Percentiles rank a stretch among this genome's conserved stretches.
Conservation (phyloP, 2,888 invertebrate species). For the Perdita meconis region DNA sequence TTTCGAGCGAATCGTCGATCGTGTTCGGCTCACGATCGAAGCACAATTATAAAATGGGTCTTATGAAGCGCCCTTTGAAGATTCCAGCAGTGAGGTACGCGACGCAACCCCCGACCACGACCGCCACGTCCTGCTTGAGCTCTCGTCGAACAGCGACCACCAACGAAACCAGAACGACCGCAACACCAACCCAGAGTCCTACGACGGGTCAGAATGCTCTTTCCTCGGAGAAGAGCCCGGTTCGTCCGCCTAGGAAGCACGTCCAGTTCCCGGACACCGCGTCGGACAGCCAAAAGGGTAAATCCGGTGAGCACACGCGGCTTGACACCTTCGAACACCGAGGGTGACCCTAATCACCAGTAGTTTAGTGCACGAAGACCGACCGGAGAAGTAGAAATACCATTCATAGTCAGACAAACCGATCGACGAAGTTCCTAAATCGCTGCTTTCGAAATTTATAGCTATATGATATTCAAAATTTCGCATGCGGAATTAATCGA, state of each 20-base stretch:
- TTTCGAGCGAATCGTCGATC: not conserved
- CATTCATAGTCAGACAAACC: no score
- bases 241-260: conserved; percentile 87
- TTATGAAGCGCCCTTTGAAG: conserved; percentile 77
- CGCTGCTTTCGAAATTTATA: no score
- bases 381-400: no score
- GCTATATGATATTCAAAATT: no score
- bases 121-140: conserved; percentile 86
- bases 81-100: conserved; percentile 86
- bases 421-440: no score
- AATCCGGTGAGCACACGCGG: conserved; percentile 63
- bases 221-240: conserved; percentile 78
- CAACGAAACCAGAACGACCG: conserved; percentile 84
- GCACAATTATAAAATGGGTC: conserved; percentile 37
- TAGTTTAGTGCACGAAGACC: no score
- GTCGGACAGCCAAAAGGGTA: conserved; percentile 57
- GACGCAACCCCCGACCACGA: conserved; percentile 85
- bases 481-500: no score
- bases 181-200: conserved; percentile 86
- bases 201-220: conserved; percentile 83
- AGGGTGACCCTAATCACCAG: not conserved
- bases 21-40: not conserved
- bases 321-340: not conserved
- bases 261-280: conserved; percentile 88
- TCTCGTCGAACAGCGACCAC: conserved; percentile 80